These are phyloP conservation scores for Astreopora myriophthalma DNA, from an alignment of 64 coral and sea anemone species.

Conservation along the genomic window DNA sequence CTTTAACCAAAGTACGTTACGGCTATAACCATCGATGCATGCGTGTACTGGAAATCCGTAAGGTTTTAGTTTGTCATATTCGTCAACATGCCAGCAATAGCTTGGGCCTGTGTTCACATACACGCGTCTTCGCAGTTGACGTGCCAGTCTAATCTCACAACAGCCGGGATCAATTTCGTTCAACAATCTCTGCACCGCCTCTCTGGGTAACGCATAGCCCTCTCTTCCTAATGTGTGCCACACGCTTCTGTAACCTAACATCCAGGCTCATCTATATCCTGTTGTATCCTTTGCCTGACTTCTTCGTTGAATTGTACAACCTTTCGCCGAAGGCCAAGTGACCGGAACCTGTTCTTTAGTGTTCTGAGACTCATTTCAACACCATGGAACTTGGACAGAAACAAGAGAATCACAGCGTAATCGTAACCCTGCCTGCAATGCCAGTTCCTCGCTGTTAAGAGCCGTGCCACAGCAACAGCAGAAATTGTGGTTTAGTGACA, in stretches of 20 bases:
- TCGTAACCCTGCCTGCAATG: constrained; percentile 16
- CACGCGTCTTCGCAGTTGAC: neutral
- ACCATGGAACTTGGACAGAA: constrained; percentile 27
- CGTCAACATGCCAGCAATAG: constrained; percentile 22
- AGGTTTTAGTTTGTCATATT: constrained; percentile 1
- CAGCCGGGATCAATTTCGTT: constrained; percentile 65
- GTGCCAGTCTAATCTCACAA: constrained; percentile 15
- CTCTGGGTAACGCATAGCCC: constrained; percentile 39
- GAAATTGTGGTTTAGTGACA: neutral
- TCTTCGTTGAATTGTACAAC: constrained; percentile 35
- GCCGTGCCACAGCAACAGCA: neutral
- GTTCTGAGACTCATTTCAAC: constrained; percentile 59
- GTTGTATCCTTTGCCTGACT: constrained; percentile 22
- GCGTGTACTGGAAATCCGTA: constrained; percentile 6
- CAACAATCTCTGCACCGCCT: constrained; percentile 20
- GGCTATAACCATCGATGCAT: constrained; percentile 35
- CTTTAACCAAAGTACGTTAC: neutral
- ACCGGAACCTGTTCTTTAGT: constrained; percentile 17
- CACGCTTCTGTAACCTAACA: constrained; percentile 48
- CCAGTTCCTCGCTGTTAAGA: neutral
- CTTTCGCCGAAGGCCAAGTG: constrained; percentile 58
- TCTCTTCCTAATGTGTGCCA: constrained; percentile 58
- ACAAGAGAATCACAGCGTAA: constrained; percentile 48
- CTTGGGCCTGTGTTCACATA: constrained; percentile 6
- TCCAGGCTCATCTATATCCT: constrained; percentile 60